Conservation (phyloP, 2,113 vertebrate species). For the Laticauda laticaudata region DNA sequence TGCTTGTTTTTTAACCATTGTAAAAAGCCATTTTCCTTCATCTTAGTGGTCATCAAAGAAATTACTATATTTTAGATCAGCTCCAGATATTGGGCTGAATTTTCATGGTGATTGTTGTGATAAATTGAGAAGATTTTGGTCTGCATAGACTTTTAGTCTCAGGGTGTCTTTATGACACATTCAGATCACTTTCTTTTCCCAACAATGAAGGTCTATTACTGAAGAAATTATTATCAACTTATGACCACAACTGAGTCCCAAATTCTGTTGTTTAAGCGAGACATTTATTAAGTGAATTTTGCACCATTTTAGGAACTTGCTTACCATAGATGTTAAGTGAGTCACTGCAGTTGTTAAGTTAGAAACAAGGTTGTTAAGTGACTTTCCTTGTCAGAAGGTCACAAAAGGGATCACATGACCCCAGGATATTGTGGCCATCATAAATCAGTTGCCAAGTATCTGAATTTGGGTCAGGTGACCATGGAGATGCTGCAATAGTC, state of each 20-base stretch:
- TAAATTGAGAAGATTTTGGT: neutral
- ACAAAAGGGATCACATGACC: neutral
- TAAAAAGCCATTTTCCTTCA: neutral
- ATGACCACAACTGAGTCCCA: neutral
- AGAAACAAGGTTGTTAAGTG: neutral
- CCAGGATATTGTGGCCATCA: neutral
- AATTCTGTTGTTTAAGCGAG: neutral
- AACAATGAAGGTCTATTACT: neutral
- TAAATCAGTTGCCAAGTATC: neutral
- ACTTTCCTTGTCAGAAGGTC: neutral
- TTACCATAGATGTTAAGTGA: neutral
- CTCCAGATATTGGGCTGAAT: neutral
- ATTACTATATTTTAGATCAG: neutral
- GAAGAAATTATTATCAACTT: neutral
- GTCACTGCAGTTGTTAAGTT: neutral
- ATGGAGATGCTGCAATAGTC: neutral
- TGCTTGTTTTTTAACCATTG: neutral
- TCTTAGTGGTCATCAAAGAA: neutral
- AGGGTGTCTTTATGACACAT: neutral
- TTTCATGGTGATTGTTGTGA: neutral
- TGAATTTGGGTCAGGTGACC: neutral
- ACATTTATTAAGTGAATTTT: neutral
- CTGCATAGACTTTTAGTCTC: neutral
- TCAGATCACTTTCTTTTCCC: neutral
- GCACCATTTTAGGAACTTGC: neutral